Percentiles rank a stretch among this genome's conserved stretches.
phyloP scores from a whole-genome alignment of 2,888 invertebrate species.

The Apamea sordens region DNA sequence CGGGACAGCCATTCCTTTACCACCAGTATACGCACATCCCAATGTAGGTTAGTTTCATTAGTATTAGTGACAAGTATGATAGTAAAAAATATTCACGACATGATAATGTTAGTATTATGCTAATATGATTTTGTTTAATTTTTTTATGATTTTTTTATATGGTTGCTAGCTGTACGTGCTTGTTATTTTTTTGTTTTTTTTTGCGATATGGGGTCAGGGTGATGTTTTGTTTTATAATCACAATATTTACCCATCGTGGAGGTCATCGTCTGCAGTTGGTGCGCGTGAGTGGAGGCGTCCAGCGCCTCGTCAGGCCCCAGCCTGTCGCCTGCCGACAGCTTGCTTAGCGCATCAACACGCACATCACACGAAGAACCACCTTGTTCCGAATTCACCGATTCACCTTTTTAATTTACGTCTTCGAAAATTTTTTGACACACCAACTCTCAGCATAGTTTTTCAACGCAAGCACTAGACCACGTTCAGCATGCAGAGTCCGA shows the following conservation, averaged over 20 bases:
- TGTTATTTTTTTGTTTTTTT: slow-evolving; percentile 29
- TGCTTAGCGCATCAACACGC: slow-evolving; percentile 81
- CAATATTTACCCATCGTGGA: slow-evolving; percentile 89
- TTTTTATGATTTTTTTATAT: slow-evolving; percentile 1
- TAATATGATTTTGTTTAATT: background rate
- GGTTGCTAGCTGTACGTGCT: slow-evolving; percentile 11
- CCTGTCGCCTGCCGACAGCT: slow-evolving; percentile 86
- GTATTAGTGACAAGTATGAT: slow-evolving; percentile 34
- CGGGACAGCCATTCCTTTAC: slow-evolving; percentile 42
- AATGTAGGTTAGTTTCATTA: slow-evolving; percentile 55
- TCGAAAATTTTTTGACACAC: slow-evolving; percentile 83
- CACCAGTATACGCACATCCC: slow-evolving; percentile 17
- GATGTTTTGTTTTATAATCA: slow-evolving; percentile 51
- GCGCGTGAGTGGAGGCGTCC: slow-evolving; percentile 85
- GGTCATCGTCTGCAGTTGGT: slow-evolving; percentile 88
- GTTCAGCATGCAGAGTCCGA: slow-evolving; percentile 80
- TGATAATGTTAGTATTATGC: slow-evolving; percentile 28
- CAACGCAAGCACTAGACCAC: slow-evolving; percentile 81
- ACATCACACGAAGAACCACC: slow-evolving; percentile 86
- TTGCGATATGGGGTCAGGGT: slow-evolving; percentile 28
- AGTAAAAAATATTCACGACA: slow-evolving; percentile 13
- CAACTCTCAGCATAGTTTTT: slow-evolving; percentile 87
- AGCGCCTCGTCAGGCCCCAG: slow-evolving; percentile 86
- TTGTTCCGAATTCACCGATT: slow-evolving; percentile 80
- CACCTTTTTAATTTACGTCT: slow-evolving; percentile 88